These are phyloP conservation scores for Parnassius glacialis DNA, from an alignment of 2,888 invertebrate genomes.

Conservation along the genomic window DNA sequence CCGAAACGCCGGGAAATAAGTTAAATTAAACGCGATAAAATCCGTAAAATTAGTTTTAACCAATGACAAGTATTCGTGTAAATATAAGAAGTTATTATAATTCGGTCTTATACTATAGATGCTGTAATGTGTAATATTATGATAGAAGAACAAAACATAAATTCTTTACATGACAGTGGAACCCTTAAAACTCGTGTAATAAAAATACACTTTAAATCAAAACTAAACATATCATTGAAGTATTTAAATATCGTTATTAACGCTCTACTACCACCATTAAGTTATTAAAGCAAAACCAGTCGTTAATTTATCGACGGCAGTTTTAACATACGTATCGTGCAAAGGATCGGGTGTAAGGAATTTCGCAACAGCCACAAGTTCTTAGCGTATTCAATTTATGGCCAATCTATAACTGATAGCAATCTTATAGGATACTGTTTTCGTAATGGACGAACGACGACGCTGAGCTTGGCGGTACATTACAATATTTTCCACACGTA, in stretches of 20 bases:
- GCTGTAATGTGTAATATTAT: no score
- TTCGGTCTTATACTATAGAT: no score
- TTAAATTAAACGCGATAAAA: no score
- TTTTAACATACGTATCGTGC: slow-evolving; percentile 11
- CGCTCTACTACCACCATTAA: slow-evolving; percentile 1
- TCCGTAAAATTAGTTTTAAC: no score
- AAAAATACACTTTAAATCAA: no score
- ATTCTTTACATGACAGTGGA: no score
- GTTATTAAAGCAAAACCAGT: slow-evolving; percentile 19
- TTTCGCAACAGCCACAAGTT: slow-evolving; percentile 2
- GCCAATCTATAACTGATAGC: slow-evolving; percentile 21
- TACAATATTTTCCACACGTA: slow-evolving; percentile 7
- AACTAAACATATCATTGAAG: not conserved
- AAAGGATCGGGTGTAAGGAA: slow-evolving; percentile 14
- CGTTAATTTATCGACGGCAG: slow-evolving; percentile 13
- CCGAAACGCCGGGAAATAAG: no score
- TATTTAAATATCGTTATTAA: slow-evolving; percentile 2
- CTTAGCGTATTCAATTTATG: slow-evolving; percentile 16
- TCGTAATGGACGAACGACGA: slow-evolving; percentile 3
- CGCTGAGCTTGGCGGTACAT: slow-evolving; percentile 1
- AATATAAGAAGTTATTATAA: no score
- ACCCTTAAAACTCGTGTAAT: no score
- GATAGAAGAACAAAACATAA: no score
- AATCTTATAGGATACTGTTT: slow-evolving; percentile 12
- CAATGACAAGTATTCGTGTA: no score